phyloP scores from a whole-genome alignment of 2,113 vertebrate genomes.

The Camelus bactrianus region DNA sequence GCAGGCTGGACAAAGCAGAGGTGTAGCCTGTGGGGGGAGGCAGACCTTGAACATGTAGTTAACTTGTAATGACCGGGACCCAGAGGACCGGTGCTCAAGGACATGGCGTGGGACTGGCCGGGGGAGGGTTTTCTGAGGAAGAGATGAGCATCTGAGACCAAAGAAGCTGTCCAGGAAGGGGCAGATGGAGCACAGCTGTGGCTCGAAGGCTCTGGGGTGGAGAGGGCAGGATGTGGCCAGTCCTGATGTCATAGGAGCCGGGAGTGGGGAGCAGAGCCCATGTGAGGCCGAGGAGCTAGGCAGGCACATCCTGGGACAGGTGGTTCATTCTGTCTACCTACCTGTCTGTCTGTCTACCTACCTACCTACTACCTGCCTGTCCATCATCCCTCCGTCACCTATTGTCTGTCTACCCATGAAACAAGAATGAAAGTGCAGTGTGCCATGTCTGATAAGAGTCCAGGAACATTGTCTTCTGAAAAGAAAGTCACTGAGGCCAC shows the following conservation, averaged over 20 bases:
- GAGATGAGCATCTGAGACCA: neutral
- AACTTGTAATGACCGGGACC: neutral
- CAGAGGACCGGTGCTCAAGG: neutral
- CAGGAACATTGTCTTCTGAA: conserved; percentile 53
- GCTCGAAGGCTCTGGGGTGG: neutral
- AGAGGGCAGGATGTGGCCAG: neutral
- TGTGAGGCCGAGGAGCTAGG: neutral
- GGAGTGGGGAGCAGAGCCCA: neutral
- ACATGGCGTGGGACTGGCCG: accelerated
- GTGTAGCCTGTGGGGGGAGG: neutral
- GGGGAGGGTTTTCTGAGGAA: neutral
- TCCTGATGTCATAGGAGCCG: too few species aligned
- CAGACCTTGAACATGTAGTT: neutral
- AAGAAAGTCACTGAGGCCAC: conserved; percentile 51
- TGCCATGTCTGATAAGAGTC: conserved; percentile 4
- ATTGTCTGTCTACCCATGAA: neutral
- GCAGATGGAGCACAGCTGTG: neutral
- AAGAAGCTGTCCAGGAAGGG: neutral
- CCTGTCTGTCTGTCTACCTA: neutral
- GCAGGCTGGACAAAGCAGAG: neutral
- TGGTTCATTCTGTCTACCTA: neutral
- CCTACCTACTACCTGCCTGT: neutral
- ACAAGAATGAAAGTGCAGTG: neutral
- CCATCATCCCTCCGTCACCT: neutral
- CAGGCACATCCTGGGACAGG: neutral